Percentiles rank a stretch among this genome's conserved stretches.
Conservation (phyloP, 2,888 invertebrate genomes). For the Liposcelis brunnea region DNA sequence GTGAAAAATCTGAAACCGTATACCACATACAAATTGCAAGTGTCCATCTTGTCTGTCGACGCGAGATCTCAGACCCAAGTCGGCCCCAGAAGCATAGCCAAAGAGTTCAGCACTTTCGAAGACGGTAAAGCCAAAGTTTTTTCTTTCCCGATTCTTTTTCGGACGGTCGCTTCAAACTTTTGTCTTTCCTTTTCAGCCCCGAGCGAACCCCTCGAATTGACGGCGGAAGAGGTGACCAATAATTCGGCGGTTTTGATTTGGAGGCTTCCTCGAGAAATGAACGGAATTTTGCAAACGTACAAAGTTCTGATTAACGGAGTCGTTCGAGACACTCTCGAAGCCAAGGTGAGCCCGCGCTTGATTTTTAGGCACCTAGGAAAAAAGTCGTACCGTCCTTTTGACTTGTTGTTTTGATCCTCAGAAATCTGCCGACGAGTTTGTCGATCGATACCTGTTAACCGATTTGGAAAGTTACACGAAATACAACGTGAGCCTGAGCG, state of each 20-base stretch:
- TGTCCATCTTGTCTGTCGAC: conserved; percentile 44
- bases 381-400: no score
- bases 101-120: conserved; percentile 49
- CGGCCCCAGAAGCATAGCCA: conserved; percentile 34
- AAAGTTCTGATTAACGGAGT: conserved; percentile 27
- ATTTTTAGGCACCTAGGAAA: no score
- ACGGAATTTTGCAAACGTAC: conserved; percentile 57
- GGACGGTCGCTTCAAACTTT: no score
- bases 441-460: conserved; percentile 15
- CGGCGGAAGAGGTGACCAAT: conserved; percentile 39
- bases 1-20: conserved; percentile 51
- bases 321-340: no score
- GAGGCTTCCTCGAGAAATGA: conserved; percentile 27
- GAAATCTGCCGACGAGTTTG: no score
- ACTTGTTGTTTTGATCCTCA: no score
- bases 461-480: conserved; percentile 41
- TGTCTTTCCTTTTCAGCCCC: no score
- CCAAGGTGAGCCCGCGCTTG: no score
- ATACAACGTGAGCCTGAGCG: conserved; percentile 51
- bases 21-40: conserved; percentile 51
- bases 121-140: no score
- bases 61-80: conserved; percentile 17
- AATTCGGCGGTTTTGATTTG: conserved; percentile 45
- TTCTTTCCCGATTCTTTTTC: no score
- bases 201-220: conserved; percentile 38